Percentiles rank a stretch among this genome's conserved stretches.
Conservation (phyloP, 2,888 invertebrate genomes). For the Scaptomyza reducta region DNA sequence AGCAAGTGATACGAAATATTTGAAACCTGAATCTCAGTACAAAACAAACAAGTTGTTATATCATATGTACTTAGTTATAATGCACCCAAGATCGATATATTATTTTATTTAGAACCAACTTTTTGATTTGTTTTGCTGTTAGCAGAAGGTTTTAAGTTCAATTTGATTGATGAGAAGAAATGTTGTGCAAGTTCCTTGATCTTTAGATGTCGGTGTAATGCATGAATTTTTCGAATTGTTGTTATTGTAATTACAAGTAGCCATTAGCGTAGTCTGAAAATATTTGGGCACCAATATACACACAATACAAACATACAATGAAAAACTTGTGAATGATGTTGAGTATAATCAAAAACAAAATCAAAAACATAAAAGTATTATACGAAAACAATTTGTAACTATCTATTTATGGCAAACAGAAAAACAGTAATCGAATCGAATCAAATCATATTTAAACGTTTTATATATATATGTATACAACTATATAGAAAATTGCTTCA, state of each 20-base stretch:
- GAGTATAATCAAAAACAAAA: conserved; percentile 18
- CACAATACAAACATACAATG: conserved; percentile 27
- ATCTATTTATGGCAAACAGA: conserved; percentile 56
- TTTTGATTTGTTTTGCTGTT: conserved; percentile 7
- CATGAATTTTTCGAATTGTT: conserved; percentile 56
- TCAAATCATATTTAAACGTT: conserved; percentile 58
- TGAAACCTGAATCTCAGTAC: conserved; percentile 75
- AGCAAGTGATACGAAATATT: conserved; percentile 57
- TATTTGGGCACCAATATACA: conserved; percentile 80
- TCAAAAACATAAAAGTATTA: conserved; percentile 52
- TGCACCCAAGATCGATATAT: background rate
- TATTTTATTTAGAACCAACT: conserved; percentile 17
- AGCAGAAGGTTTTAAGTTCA: background rate
- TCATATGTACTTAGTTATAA: conserved; percentile 21
- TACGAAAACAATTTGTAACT: conserved; percentile 59
- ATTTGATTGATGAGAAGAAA: conserved; percentile 1
- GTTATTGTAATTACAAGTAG: conserved; percentile 64
- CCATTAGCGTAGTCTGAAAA: conserved; percentile 66
- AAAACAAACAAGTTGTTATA: conserved; percentile 55
- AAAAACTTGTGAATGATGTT: conserved; percentile 11
- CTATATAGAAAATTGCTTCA: conserved; percentile 62
- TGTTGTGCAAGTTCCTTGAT: conserved; percentile 71
- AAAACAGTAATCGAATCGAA: conserved; percentile 42
- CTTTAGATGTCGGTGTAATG: conserved; percentile 46
- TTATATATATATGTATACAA: conserved; percentile 69